These are phyloP conservation scores for Dinoponera quadriceps DNA, from an alignment of 1,140 invertebrate species.

Conservation along the genomic window DNA sequence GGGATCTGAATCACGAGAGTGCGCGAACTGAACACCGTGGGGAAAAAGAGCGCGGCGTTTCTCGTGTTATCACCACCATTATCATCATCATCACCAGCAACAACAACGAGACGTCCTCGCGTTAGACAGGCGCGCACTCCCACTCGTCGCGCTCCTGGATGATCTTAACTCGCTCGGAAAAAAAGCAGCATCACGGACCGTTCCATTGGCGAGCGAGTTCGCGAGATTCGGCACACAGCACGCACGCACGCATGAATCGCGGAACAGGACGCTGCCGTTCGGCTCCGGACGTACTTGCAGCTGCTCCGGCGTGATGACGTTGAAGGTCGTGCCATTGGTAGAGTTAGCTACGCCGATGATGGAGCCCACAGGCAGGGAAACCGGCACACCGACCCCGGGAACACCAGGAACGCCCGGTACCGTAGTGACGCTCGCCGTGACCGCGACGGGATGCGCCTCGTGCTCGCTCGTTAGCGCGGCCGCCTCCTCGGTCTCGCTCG, in stretches of 20 bases:
- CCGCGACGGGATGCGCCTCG: conserved; percentile 84
- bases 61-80: background rate
- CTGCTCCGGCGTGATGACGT: conserved; percentile 94
- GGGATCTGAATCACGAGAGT: too few relatives aligned
- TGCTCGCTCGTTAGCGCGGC: conserved; percentile 80
- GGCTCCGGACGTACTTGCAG: conserved; percentile 85
- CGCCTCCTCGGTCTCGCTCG: conserved; percentile 86
- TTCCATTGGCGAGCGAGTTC: background rate
- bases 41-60: too few relatives aligned
- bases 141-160: background rate
- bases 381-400: conserved; percentile 88
- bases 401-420: conserved; percentile 78
- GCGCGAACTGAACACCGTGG: too few relatives aligned
- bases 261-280: too few relatives aligned
- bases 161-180: too few relatives aligned
- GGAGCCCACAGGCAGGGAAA: conserved; percentile 91
- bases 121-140: background rate
- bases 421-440: conserved; percentile 78
- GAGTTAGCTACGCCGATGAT: conserved; percentile 89
- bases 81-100: too few relatives aligned
- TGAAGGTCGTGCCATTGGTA: conserved; percentile 90
- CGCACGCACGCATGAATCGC: too few relatives aligned
- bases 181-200: background rate
- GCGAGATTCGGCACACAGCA: too few relatives aligned
- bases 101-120: background rate